These are phyloP conservation scores for Marmota flaviventris DNA, from an alignment of 2,113 vertebrate species.

Conservation along the genomic window DNA sequence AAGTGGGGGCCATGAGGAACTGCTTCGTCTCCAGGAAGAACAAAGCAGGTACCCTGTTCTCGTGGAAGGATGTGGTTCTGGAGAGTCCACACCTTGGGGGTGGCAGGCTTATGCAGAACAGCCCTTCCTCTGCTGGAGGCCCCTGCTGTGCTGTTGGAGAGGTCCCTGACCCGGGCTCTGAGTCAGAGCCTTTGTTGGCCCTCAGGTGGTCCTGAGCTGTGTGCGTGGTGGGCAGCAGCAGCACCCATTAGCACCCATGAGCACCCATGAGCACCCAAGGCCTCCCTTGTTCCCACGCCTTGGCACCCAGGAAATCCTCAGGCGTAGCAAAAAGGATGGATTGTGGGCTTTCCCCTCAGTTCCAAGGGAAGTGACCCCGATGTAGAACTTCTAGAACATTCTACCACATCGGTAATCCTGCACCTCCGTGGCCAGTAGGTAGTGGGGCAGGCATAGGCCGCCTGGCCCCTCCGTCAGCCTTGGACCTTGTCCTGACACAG, in stretches of 20 bases:
- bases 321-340: background rate
- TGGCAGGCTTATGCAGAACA: too few relatives aligned
- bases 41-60: slow-evolving; percentile 90
- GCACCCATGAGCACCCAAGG: too few relatives aligned
- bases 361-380: background rate
- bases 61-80: fast-evolving
- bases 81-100: fast-evolving
- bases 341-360: background rate
- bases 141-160: too few relatives aligned
- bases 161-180: too few relatives aligned
- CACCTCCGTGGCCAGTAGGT: background rate
- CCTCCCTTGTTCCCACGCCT: background rate
- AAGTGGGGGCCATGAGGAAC: slow-evolving; percentile 92
- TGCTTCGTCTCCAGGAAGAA: slow-evolving; percentile 96
- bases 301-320: background rate
- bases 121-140: background rate
- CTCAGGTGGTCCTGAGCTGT: background rate
- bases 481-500: fast-evolving
- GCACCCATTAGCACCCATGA: too few relatives aligned
- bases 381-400: background rate
- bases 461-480: background rate
- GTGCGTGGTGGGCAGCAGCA: fast-evolving
- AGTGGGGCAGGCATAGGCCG: fast-evolving
- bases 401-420: fast-evolving
- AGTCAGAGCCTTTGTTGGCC: too few relatives aligned